These are phyloP conservation scores for Campylomormyrus numenius DNA, from an alignment of 2,113 vertebrate species.

Conservation along the genomic window DNA sequence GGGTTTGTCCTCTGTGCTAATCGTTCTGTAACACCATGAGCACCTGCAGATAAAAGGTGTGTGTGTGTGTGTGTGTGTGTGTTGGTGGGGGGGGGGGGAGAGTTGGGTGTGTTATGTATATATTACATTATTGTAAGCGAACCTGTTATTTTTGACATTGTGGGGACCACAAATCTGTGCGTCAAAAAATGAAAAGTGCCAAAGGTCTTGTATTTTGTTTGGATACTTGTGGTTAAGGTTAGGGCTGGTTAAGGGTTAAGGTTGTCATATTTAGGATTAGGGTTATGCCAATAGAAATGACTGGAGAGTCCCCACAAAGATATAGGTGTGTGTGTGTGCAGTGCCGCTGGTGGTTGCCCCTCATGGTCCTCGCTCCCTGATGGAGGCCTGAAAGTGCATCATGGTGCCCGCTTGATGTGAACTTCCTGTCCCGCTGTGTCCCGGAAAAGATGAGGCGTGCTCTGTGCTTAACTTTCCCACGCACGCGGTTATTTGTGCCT, in stretches of 20 bases:
- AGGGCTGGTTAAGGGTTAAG: too few relatives aligned
- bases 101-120: too few relatives aligned
- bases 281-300: not conserved
- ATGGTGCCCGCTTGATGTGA: not conserved
- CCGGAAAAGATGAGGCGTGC: not conserved
- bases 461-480: not conserved
- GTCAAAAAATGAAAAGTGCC: too few relatives aligned
- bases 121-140: too few relatives aligned
- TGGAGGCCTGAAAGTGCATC: not conserved
- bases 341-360: too few relatives aligned
- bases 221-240: too few relatives aligned
- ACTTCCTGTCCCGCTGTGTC: not conserved
- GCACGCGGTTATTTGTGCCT: not conserved
- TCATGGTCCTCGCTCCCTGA: not conserved
- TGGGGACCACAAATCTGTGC: too few relatives aligned
- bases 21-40: not conserved
- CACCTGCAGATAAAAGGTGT: not conserved
- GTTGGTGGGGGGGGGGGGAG: too few relatives aligned
- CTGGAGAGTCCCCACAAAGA: not conserved
- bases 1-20: not conserved
- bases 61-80: not conserved
- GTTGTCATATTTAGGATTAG: too few relatives aligned
- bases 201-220: too few relatives aligned
- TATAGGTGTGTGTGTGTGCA: not conserved
- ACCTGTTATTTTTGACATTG: too few relatives aligned